A percentile compares a stretch with the other conserved stretches of the same genome.
phyloP scores from a whole-genome alignment of 35 echinoderm and acorn worm species.

The Apostichopus japonicus region DNA sequence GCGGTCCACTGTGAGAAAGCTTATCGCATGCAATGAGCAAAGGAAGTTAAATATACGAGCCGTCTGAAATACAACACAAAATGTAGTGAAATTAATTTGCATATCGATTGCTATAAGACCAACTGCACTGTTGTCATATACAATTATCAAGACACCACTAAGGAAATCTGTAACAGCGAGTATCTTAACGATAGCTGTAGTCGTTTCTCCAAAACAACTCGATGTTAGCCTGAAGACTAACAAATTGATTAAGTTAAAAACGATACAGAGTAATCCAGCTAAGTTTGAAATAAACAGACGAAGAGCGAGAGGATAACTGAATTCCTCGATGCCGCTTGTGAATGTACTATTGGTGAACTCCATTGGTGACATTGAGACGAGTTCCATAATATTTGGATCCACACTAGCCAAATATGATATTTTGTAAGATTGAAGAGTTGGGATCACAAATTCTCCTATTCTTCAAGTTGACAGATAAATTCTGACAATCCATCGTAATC shows the following conservation, averaged over 20 bases:
- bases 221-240: background rate
- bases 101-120: background rate
- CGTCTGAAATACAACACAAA: background rate
- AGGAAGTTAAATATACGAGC: background rate
- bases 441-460: too few species aligned
- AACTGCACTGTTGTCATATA: background rate
- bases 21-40: background rate
- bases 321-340: too few species aligned
- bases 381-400: too few species aligned
- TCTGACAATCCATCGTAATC: too few species aligned
- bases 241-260: background rate
- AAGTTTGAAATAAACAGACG: background rate
- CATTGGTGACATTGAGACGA: too few species aligned
- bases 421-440: too few species aligned
- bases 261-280: background rate
- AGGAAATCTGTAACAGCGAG: background rate
- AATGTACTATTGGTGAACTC: too few species aligned
- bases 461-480: too few species aligned
- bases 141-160: background rate
- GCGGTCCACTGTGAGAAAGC: background rate
- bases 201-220: background rate
- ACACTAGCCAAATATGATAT: too few species aligned
- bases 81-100: background rate
- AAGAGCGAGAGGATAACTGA: background rate
- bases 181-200: background rate